Evolutionary conservation across 2,113 vertebrate genomes (phyloP), one percentile per base, ranked within the genome.

Genomic region (Muntiacus muntjak): DNA sequence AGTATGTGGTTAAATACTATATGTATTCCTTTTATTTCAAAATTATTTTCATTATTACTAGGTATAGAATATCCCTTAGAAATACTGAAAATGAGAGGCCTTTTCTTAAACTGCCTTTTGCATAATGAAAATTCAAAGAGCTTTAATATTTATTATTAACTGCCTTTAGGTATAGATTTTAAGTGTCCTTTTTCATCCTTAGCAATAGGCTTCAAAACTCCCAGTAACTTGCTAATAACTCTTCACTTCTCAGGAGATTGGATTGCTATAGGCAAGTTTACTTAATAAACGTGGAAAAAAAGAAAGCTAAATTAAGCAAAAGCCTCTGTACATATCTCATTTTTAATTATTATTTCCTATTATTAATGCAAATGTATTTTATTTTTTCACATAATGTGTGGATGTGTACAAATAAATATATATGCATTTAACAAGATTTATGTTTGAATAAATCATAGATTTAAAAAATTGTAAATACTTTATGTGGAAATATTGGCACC

Each of bases 141-240:
- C 14, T 94, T 95, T 87, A 92, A 26, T 96, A 89, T 83, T 87
- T 74, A 58, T 87, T 74, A 58, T n/a, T 92, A 58, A 87, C 36
- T 84, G 62, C 23, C 64, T 81, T 90, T 90, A 95, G 9, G 40
- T 55, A 3, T 50, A 55, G n/a, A 78, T 91, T 94, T 9, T 55
- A n/a, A 26, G 23, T 82, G n/a, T 82, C 21, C 33, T 94, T 94
- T 95, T 88, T 28, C 6, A 43, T 55, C 12, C 7, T 79, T 54
- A 50, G 25, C 13, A 81, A 67, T 52, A 95, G 21, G 19, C n/a
- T 92, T 90, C 43, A 91, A 86, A 95, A 82, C 5, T 55, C 21
- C 60, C 40, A 50, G 14, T 91, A 55, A 79, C 36, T 95, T 85
- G 16, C 47, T 95, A 88, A 87, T 71, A 94, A 87, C 16, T 62